Evolutionary conservation across 2,888 invertebrate genomes (phyloP).

Genomic region (Drosophila falleni): DNA sequence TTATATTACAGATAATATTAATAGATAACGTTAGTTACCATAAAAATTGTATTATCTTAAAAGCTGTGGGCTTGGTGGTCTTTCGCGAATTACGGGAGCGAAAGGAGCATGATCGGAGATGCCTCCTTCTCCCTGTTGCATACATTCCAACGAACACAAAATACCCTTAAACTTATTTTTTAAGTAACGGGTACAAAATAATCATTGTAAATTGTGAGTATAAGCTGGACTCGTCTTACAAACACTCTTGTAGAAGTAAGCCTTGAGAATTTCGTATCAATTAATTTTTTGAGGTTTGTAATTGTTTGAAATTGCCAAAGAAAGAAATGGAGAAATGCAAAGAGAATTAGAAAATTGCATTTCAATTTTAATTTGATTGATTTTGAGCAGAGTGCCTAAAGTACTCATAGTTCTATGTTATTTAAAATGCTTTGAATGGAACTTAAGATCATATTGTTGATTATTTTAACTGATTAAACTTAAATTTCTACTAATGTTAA

Average conservation of each 20-base stretch:
- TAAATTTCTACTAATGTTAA: neutral
- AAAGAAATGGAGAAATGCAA: neutral
- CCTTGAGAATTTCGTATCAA: constrained; percentile 41
- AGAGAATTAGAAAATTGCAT: constrained; percentile 8
- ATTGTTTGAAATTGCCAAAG: constrained; percentile 46
- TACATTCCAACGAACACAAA: too few relatives aligned
- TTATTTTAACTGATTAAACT: too few relatives aligned
- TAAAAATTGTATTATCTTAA: too few relatives aligned
- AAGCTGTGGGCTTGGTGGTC: too few relatives aligned
- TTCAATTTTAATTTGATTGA: constrained; percentile 8
- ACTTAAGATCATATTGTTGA: neutral
- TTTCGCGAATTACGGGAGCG: too few relatives aligned
- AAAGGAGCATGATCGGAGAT: too few relatives aligned
- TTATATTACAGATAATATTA: too few relatives aligned
- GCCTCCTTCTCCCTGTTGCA: too few relatives aligned
- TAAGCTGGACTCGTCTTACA: constrained; percentile 17
- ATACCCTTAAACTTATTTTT: too few relatives aligned
- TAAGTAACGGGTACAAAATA: too few relatives aligned
- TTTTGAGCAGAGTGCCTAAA: neutral
- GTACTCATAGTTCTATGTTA: neutral
- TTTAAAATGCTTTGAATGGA: neutral
- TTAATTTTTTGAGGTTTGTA: constrained; percentile 53
- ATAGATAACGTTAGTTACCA: too few relatives aligned
- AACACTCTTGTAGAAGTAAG: neutral
- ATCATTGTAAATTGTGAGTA: constrained; percentile 3